These are phyloP conservation scores for Volucella bombylans DNA, from an alignment of 2,888 invertebrate species.

Conservation along the genomic window DNA sequence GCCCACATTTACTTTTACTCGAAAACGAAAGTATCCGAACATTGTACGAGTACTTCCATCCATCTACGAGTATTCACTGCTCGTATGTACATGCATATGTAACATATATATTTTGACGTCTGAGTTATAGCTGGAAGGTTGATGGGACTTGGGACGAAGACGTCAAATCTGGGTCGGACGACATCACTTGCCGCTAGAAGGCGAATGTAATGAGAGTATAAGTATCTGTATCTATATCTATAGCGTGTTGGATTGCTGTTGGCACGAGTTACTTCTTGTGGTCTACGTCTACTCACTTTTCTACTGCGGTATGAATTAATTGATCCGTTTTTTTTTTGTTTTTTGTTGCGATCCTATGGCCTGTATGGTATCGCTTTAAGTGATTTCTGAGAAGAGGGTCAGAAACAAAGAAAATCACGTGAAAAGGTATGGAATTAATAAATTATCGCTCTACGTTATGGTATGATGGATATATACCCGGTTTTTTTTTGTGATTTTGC, in stretches of 20 bases:
- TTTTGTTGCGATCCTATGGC: not conserved
- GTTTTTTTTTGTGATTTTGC: not conserved
- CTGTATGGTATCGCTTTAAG: conserved; percentile 4
- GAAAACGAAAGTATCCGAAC: conserved; percentile 63
- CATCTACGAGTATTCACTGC: no score
- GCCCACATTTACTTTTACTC: conserved; percentile 65
- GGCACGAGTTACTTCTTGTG: conserved; percentile 47
- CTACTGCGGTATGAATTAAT: conserved; percentile 43
- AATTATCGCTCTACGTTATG: conserved; percentile 47
- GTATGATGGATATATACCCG: conserved; percentile 26
- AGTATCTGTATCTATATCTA: conserved; percentile 28
- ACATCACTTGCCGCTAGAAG: conserved; percentile 58
- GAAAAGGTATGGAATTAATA: conserved; percentile 45
- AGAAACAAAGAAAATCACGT: conserved; percentile 45
- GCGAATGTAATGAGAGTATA: conserved; percentile 3
- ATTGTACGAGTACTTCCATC: no score
- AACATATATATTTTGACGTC: conserved; percentile 37
- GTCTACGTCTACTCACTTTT: not conserved
- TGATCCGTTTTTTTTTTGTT: conserved; percentile 28
- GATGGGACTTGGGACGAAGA: conserved; percentile 25
- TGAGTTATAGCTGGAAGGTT: conserved; percentile 4
- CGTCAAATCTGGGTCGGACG: conserved; percentile 61
- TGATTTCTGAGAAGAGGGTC: conserved; percentile 58
- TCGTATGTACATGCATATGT: no score
- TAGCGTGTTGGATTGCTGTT: conserved; percentile 32